Percentiles rank a stretch among this genome's conserved stretches.
These are phyloP conservation scores for Ceyx erithaca DNA, from an alignment of 2,797 vertebrate genomes.

Conservation along the genomic window DNA sequence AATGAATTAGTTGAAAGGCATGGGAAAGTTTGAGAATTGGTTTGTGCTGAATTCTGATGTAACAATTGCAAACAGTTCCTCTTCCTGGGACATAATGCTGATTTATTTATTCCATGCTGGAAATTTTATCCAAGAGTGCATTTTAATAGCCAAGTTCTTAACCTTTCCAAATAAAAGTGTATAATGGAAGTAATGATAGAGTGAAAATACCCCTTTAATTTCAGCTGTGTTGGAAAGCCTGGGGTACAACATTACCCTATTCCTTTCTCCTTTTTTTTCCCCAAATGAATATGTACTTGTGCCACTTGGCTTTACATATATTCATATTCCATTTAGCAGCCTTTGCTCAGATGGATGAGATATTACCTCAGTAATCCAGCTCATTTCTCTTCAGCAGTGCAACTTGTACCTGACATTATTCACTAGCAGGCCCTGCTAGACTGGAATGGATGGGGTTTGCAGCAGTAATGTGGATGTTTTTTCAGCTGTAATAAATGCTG, in stretches of 20 bases:
- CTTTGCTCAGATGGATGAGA: not conserved
- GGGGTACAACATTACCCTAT: not conserved
- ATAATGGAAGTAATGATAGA: conserved; percentile 29
- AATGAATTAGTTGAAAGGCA: not conserved
- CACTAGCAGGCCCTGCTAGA: not conserved
- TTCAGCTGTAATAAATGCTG: not conserved
- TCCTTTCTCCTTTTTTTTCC: not conserved
- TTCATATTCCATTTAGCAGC: conserved; percentile 7
- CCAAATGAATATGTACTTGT: not conserved
- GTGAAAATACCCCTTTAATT: conserved; percentile 36
- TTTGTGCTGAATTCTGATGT: not conserved
- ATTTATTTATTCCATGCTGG: not conserved
- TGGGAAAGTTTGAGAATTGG: not conserved
- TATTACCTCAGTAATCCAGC: not conserved
- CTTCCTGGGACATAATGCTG: not conserved
- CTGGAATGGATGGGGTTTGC: not conserved
- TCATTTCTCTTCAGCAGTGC: conserved; percentile 26
- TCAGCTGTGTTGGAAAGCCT: not conserved
- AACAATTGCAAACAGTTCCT: not conserved
- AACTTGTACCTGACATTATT: not conserved
- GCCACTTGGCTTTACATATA: conserved; percentile 1
- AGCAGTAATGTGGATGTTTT: not conserved
- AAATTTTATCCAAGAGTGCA: conserved; percentile 3
- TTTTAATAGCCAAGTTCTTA: conserved; percentile 35
- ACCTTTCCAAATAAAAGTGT: not conserved